A percentile compares a stretch with the other conserved stretches of the same genome.
Conservation (phyloP, 92 coral and sea anemone species). For the Umimayanthus kanabou region DNA sequence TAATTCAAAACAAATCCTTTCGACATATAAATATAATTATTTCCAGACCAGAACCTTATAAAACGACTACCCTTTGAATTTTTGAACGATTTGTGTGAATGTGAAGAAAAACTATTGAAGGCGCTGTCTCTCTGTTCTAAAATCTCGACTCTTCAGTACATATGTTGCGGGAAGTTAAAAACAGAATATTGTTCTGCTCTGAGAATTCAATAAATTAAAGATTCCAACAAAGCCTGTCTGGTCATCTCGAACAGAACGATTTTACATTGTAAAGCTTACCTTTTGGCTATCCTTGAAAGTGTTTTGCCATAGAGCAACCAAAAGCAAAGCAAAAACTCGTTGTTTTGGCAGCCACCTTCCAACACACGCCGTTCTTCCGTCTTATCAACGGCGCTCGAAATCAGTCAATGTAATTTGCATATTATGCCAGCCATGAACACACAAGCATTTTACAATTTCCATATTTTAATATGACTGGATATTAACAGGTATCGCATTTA, state of each 20-base stretch:
- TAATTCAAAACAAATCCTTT: too few species aligned
- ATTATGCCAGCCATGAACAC: slow-evolving; percentile 13
- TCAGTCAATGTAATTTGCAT: slow-evolving; percentile 43
- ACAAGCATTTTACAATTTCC: slow-evolving; percentile 23
- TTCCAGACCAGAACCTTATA: neutral
- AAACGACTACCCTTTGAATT: neutral
- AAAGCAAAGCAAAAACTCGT: neutral
- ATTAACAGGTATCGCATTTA: slow-evolving; percentile 5
- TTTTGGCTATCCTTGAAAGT: neutral
- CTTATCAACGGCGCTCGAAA: neutral
- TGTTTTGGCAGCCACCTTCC: neutral
- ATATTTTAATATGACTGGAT: slow-evolving; percentile 12
- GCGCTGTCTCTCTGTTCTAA: neutral
- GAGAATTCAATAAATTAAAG: too few species aligned
- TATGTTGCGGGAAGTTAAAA: neutral
- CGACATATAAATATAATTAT: too few species aligned
- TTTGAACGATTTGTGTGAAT: neutral
- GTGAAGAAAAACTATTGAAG: neutral
- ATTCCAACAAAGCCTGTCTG: neutral
- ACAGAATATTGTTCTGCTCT: neutral
- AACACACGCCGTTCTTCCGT: slow-evolving; percentile 1
- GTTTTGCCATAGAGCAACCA: neutral
- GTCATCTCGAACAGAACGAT: neutral
- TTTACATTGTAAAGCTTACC: slow-evolving; percentile 2
- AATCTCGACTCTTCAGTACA: neutral